Evolutionary conservation across 2,888 invertebrate genomes (phyloP).

Genomic region (Plutella xylostella): DNA sequence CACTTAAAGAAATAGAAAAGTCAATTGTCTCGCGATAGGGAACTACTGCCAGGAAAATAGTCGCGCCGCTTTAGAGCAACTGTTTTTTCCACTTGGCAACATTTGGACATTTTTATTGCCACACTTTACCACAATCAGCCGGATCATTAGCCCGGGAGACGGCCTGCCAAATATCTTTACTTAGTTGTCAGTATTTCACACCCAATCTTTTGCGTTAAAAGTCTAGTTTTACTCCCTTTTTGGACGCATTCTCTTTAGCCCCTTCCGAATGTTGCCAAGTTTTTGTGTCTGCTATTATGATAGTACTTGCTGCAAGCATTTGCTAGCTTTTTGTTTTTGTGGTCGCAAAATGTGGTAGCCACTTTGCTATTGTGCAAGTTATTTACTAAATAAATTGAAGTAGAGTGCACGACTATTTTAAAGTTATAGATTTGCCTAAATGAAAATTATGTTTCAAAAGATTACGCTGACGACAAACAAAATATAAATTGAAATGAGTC

Average conservation of each 20-base stretch:
- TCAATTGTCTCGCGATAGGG: slow-evolving; percentile 53
- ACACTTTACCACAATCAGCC: slow-evolving; percentile 67
- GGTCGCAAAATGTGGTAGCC: background rate
- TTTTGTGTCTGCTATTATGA: slow-evolving; percentile 20
- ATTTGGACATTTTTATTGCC: slow-evolving; percentile 62
- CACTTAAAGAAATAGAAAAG: slow-evolving; percentile 52
- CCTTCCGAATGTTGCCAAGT: slow-evolving; percentile 43
- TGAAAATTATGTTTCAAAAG: no score
- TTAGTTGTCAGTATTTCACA: slow-evolving; percentile 49
- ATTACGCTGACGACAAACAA: slow-evolving; percentile 39
- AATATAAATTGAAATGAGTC: slow-evolving; percentile 66
- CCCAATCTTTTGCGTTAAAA: slow-evolving; percentile 46
- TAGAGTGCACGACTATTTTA: no score
- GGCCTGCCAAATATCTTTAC: slow-evolving; percentile 66
- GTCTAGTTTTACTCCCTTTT: slow-evolving; percentile 48
- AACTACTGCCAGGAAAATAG: slow-evolving; percentile 56
- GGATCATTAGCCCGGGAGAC: slow-evolving; percentile 63
- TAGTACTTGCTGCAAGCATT: background rate
- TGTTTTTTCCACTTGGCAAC: slow-evolving; percentile 66
- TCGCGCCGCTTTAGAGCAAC: slow-evolving; percentile 51
- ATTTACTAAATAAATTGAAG: no score
- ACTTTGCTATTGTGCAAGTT: no score
- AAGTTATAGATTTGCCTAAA: no score
- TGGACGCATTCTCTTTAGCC: slow-evolving; percentile 33
- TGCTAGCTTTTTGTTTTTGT: slow-evolving; percentile 1